Conservation (phyloP, 1,140 invertebrate species). For the Zaprionus camerounensis region DNA sequence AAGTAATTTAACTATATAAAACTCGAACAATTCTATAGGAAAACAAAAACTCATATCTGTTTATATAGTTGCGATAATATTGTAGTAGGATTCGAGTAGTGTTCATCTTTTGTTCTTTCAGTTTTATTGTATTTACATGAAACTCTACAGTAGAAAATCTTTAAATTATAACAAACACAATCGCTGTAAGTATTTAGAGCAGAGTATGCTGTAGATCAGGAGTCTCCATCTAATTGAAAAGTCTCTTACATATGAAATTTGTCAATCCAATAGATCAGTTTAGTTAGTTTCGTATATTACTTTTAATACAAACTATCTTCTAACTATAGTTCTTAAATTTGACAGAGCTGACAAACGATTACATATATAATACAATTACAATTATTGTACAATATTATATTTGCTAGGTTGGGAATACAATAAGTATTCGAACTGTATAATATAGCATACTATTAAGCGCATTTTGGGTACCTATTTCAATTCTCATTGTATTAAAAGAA, state of each 20-base stretch:
- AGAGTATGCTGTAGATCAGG: not conserved
- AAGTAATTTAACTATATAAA: not conserved
- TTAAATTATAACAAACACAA: constrained; percentile 21
- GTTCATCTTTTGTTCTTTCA: not conserved
- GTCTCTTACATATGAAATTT: not conserved
- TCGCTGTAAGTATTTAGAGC: not conserved
- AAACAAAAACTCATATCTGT: constrained; percentile 16
- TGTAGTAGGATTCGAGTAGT: constrained; percentile 11
- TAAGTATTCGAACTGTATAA: too few species aligned
- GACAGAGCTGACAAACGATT: too few species aligned
- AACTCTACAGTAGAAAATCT: constrained; percentile 67
- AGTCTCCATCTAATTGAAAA: not conserved
- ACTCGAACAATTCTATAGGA: not conserved
- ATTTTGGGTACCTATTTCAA: not conserved
- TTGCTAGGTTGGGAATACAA: too few species aligned
- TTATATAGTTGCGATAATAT: constrained; percentile 4
- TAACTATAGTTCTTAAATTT: too few species aligned
- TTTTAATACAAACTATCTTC: too few species aligned
- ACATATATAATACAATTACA: too few species aligned
- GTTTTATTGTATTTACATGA: constrained; percentile 67
- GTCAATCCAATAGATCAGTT: not conserved
- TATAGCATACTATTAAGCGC: too few species aligned
- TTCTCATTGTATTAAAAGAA: not conserved
- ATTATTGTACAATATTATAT: too few species aligned
- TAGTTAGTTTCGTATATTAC: too few species aligned